Conservation (phyloP, 2,888 invertebrate genomes). For the Hyles lineata region DNA sequence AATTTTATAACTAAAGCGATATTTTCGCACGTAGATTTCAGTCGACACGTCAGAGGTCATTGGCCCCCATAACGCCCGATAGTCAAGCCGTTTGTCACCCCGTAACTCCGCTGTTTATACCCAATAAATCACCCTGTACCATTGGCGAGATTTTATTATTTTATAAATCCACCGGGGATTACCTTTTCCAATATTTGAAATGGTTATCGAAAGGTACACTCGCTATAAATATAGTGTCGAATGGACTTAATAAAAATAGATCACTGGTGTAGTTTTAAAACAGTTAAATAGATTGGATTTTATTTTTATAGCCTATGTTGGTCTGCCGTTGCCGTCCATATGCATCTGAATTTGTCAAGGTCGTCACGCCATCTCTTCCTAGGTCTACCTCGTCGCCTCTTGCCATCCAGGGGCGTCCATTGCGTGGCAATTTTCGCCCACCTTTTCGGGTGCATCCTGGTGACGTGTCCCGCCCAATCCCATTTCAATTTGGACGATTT, state of each 20-base stretch:
- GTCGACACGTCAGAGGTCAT: background rate
- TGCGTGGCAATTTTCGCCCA: no score
- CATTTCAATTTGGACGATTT: no score
- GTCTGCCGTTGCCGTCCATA: no score
- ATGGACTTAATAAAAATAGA: background rate
- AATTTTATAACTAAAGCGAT: no score
- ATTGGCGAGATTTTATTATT: conserved; percentile 9
- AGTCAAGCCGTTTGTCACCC: conserved; percentile 1
- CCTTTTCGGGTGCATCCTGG: no score
- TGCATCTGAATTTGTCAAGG: no score
- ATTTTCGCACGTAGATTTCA: background rate
- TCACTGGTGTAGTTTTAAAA: background rate
- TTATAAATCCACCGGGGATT: conserved; percentile 9
- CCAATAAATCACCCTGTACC: background rate
- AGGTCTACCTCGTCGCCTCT: no score
- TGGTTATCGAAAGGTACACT: background rate
- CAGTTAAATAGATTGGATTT: no score
- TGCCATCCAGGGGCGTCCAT: no score
- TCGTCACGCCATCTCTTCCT: no score
- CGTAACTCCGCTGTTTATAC: conserved; percentile 1
- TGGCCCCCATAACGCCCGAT: conserved; percentile 4
- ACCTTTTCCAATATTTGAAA: background rate
- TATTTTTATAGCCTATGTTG: no score
- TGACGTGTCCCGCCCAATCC: no score
- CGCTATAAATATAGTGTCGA: background rate